Evolutionary conservation across 1,140 invertebrate genomes (phyloP).

Genomic region (Alviniconcha marisindica): DNA sequence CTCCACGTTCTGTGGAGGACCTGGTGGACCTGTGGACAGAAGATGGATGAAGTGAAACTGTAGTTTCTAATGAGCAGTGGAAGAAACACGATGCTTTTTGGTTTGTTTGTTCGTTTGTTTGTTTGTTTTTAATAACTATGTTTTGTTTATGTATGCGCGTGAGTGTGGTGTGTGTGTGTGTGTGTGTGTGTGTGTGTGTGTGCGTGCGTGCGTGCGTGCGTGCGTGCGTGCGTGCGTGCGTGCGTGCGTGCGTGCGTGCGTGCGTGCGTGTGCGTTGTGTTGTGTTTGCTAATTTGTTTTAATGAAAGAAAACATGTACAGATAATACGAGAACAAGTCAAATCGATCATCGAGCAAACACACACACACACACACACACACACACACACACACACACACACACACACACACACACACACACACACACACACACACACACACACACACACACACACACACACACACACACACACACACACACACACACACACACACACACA

Average conservation of each 20-base stretch:
- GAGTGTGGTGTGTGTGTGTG: background rate
- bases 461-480: conserved; percentile 17
- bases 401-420: background rate
- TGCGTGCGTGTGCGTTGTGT: background rate
- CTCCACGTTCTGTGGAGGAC: conserved; percentile 85
- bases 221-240: conserved; percentile 8
- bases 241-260: conserved; percentile 7
- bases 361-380: conserved; percentile 12
- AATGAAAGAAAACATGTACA: too few species aligned
- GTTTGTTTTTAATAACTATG: too few species aligned
- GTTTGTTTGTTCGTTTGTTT: too few species aligned
- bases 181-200: conserved; percentile 29
- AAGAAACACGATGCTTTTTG: too few species aligned
- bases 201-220: conserved; percentile 14
- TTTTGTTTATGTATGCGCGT: too few species aligned
- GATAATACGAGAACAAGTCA: too few species aligned
- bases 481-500: conserved; percentile 16
- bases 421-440: background rate
- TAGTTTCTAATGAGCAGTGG: too few species aligned
- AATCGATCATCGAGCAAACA: too few species aligned
- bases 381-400: background rate
- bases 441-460: background rate
- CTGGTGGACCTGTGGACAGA: conserved; percentile 88
- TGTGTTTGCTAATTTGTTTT: too few species aligned
- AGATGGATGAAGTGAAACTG: conserved; percentile 33